These are phyloP conservation scores for Ciconia maguari DNA, from an alignment of 2,113 vertebrate genomes.

Conservation along the genomic window DNA sequence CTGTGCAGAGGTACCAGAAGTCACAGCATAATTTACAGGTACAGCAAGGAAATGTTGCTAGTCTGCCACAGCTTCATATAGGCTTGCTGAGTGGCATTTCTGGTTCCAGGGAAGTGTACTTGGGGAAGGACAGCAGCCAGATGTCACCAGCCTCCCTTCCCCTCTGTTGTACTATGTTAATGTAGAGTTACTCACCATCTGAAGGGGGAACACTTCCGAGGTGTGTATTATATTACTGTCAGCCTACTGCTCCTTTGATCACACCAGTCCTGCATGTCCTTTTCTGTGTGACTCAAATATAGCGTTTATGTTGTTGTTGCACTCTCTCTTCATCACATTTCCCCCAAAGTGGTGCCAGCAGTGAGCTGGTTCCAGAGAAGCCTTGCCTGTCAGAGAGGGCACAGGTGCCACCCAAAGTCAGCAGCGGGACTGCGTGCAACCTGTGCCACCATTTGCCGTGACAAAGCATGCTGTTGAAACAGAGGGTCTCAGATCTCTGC, in stretches of 20 bases:
- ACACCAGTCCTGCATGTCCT: not conserved
- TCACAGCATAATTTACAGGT: not conserved
- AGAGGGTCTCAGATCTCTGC: fast-evolving
- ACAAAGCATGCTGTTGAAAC: not conserved
- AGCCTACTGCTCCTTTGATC: not conserved
- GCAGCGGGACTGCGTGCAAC: not conserved
- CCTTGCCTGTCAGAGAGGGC: not conserved
- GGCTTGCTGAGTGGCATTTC: not conserved
- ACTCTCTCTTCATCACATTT: not conserved
- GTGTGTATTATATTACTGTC: not conserved
- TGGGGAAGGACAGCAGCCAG: not conserved
- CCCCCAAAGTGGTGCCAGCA: not conserved
- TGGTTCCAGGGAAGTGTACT: not conserved
- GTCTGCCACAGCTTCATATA: not conserved
- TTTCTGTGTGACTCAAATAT: not conserved
- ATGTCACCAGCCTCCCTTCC: not conserved
- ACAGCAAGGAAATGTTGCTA: not conserved
- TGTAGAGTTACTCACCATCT: not conserved
- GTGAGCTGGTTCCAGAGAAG: not conserved
- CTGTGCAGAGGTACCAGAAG: not conserved
- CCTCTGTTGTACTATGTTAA: not conserved
- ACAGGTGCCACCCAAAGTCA: not conserved
- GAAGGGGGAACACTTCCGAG: not conserved
- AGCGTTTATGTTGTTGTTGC: not conserved
- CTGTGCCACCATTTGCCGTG: not conserved